These are phyloP conservation scores for Ormia ochracea DNA, from an alignment of 2,888 invertebrate genomes.

Conservation along the genomic window DNA sequence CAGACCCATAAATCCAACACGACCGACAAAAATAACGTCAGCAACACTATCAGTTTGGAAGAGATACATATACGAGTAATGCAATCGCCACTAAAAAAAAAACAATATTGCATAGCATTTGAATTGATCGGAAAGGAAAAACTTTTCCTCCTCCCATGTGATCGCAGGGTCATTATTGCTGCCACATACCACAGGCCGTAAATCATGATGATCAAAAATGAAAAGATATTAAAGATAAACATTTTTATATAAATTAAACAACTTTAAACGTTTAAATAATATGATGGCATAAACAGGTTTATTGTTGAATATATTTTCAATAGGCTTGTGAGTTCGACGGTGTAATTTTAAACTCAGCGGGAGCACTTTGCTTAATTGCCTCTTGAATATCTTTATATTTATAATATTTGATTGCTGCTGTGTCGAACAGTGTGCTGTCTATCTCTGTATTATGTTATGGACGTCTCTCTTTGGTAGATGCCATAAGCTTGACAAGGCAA, in stretches of 20 bases:
- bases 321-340: constrained; percentile 59
- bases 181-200: constrained; percentile 48
- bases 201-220: constrained; percentile 59
- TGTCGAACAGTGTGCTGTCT: neutral
- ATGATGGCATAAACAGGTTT: constrained; percentile 57
- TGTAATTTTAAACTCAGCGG: constrained; percentile 62
- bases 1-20: neutral
- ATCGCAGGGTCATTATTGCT: constrained; percentile 8
- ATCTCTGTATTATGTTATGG: constrained; percentile 16
- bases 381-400: constrained; percentile 59
- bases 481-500: constrained; percentile 62
- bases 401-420: constrained; percentile 42
- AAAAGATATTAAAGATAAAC: constrained; percentile 50
- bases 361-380: constrained; percentile 62
- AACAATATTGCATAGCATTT: constrained; percentile 58
- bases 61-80: constrained; percentile 58
- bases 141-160: constrained; percentile 21
- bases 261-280: constrained; percentile 58
- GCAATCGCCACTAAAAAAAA: constrained; percentile 34
- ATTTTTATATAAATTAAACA: constrained; percentile 33
- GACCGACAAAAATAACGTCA: neutral
- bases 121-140: constrained; percentile 43
- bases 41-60: constrained; percentile 48
- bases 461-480: constrained; percentile 57
- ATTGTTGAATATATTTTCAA: constrained; percentile 58